Evolutionary conservation across 2,888 invertebrate genomes (phyloP).

Genomic region (Lamellibrachia satsuma): DNA sequence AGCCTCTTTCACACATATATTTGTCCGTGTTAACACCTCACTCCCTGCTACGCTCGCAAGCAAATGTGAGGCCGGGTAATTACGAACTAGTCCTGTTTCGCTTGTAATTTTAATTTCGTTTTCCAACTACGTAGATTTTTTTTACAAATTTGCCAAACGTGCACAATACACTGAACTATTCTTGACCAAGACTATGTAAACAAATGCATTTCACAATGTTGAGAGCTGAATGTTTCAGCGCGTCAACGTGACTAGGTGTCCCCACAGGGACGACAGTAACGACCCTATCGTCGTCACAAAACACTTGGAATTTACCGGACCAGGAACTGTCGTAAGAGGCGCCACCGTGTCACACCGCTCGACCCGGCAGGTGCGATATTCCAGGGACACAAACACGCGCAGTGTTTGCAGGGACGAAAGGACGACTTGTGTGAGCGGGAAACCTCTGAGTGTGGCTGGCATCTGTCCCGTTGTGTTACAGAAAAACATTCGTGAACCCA

Average conservation of each 20-base stretch:
- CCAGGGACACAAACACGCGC: not conserved
- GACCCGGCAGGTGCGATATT: not conserved
- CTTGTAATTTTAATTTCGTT: no score
- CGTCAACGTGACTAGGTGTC: not conserved
- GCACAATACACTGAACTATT: not conserved
- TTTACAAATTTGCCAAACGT: no score
- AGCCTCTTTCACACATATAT: no score
- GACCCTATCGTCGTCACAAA: not conserved
- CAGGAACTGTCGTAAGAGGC: not conserved
- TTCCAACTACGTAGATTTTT: no score
- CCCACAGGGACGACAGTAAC: not conserved
- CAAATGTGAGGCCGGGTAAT: no score
- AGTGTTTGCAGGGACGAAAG: not conserved
- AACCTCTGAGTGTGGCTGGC: not conserved
- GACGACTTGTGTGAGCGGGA: not conserved
- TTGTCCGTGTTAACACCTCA: no score
- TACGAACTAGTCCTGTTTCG: no score
- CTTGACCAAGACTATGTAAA: not conserved
- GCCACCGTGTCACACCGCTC: not conserved
- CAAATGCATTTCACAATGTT: not conserved
- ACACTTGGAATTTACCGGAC: not conserved
- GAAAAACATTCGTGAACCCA: not conserved
- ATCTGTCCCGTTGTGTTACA: not conserved
- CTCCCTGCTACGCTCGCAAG: no score
- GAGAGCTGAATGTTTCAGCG: not conserved